Evolutionary conservation across 1,140 invertebrate genomes (phyloP), one percentile per base, ranked within the genome.

Genomic region (Samia ricini): DNA sequence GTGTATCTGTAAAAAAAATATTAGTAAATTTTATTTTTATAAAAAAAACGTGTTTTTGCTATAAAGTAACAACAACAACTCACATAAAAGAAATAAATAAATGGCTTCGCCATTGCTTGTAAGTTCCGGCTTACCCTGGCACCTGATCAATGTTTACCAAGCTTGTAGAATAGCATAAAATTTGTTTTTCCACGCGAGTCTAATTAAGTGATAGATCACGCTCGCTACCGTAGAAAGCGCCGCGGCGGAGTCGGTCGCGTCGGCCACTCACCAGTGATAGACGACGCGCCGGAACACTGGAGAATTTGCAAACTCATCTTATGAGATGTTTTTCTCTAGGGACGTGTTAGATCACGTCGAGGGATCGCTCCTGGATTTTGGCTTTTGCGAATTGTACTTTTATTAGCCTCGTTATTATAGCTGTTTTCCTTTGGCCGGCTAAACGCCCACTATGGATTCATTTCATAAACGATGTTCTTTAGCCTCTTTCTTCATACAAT

Each of bases 261-360:
- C 58, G 54, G 22, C 56, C 63, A 60, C 52, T 61, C 64, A 26
- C 56, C 49, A 56, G 52, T 75, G 74, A 77, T 78, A 71, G 68
- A 76, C 72, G 74, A 78, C 66, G 63, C 57, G 65, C 52, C 23
- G 65, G 57, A 57, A 24, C 20, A 21, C 61, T 15, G 56, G 71
- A 71, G 71, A 73, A 20, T 50, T 48, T 42, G 71, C 60, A 22
- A 50, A 72, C 68, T 78, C 78, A 79, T 65, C 74, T 79, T 74
- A 75, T 75, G 68, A 74, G 69, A 75, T 63, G 66, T 69, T 68
- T 72, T 70, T 68, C 63, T 64, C 58, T 54, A 52, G 22, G 21
- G 48, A 49, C 20, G 21, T 10, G 24, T 63, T 42, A 10, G n/a
- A 4, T 15, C 33, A 15, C 7, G 15, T 7, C 33, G 3, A 10